These are phyloP conservation scores for Halcyon chelicuti DNA, from an alignment of 2,797 vertebrate species.

Conservation along the genomic window DNA sequence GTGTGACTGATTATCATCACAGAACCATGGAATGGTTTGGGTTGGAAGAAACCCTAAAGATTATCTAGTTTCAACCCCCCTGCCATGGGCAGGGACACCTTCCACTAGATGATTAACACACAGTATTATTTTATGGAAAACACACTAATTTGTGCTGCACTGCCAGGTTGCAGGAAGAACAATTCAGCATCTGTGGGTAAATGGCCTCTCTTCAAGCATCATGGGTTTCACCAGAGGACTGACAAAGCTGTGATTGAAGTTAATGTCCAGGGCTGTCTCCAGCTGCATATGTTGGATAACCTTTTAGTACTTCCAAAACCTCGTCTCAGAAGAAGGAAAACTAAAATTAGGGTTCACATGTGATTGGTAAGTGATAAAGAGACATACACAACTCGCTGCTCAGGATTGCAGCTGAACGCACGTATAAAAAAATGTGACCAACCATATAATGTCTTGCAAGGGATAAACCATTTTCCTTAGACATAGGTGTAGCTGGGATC, in stretches of 20 bases:
- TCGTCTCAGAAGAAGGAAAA: not conserved
- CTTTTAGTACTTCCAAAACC: not conserved
- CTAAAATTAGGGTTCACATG: not conserved
- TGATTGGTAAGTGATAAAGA: not conserved
- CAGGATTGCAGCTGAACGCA: not conserved
- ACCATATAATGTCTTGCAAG: rapidly evolving
- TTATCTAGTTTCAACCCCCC: not conserved
- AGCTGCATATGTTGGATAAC: not conserved
- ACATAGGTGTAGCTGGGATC: not conserved
- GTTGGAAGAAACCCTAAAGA: not conserved
- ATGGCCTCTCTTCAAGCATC: rapidly evolving
- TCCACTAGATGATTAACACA: not conserved
- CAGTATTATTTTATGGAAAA: not conserved
- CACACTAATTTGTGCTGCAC: not conserved
- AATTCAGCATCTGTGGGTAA: not conserved
- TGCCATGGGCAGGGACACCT: not conserved
- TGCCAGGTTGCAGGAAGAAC: not conserved
- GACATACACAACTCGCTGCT: not conserved
- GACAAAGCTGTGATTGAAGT: not conserved
- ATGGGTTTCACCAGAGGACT: not conserved
- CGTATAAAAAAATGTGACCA: not conserved
- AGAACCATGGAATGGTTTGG: not conserved
- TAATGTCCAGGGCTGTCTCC: not conserved
- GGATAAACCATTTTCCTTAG: not conserved
- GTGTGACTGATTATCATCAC: not conserved